Evolutionary conservation across 2,113 vertebrate species (phyloP).

Genomic region (Muntiacus muntjak): DNA sequence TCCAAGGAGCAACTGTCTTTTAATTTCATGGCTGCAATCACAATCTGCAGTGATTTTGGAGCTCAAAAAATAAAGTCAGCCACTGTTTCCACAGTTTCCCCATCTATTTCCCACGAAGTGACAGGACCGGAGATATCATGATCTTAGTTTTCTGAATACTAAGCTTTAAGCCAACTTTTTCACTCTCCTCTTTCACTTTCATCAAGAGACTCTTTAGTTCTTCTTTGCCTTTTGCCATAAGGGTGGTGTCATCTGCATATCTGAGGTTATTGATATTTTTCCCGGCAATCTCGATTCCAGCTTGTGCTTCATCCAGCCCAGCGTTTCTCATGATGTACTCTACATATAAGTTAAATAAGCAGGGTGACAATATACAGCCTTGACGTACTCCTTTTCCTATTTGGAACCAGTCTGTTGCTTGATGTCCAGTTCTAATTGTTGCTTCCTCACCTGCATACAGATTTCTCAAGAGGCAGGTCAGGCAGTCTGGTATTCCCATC

Average conservation of each 20-base stretch:
- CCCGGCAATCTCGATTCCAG: not conserved
- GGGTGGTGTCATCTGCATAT: not conserved
- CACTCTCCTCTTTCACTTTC: not conserved
- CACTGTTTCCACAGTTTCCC: not conserved
- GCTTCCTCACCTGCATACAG: not conserved
- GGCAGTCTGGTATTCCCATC: not conserved
- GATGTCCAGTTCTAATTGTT: not conserved
- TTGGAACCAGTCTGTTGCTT: not conserved
- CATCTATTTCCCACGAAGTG: not conserved
- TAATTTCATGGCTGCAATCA: not conserved
- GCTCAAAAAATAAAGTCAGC: fast-evolving
- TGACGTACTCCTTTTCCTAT: fast-evolving
- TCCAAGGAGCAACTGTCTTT: not conserved
- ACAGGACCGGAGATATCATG: fast-evolving
- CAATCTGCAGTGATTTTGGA: not conserved
- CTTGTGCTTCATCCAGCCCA: not conserved
- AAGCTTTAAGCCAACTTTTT: not conserved
- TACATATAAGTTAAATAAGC: not conserved
- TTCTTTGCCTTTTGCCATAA: not conserved
- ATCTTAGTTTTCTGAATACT: not conserved
- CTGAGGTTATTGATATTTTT: not conserved
- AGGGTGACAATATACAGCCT: not conserved
- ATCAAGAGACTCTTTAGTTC: not conserved
- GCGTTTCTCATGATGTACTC: not conserved
- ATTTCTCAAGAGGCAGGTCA: not conserved